Base-by-base conservation (phyloP, 2,113 vertebrate genomes). In the Callipepla squamata region DNA sequence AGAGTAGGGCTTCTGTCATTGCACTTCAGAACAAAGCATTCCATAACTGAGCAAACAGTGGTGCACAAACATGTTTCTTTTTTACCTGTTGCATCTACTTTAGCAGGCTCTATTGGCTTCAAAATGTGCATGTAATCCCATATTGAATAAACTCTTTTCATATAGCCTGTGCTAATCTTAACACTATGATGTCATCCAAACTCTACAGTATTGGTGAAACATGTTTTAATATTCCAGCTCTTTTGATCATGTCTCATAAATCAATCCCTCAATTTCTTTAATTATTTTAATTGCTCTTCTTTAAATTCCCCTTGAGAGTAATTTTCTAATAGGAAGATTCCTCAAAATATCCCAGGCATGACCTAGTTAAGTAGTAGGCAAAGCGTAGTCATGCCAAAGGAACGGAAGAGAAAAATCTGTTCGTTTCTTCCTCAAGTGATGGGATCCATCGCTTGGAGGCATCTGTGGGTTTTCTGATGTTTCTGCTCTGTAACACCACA, bases 211-310 rank as follows among this genome's bases (percentile, higher is more conserved):
- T 89, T 96, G 90, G 85, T 92, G 94, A 93, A 95, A 90, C 74
- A 75, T 69, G 80, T 79, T 95, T 95, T 96, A 96, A 96, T 94
- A 91, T 89, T 92, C 78, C 44, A 92, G 28, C 87, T 93, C 95
- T 91, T 96, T 91, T 96, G 84, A 95, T 96, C 94, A 94, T 16
- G n/a, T 73, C 86, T 95, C 78, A 34, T 96, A 96, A 96, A 96
- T 96, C 86, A 95, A 89, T 73, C 67, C 67, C 68, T 94, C 88
- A 19, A 94, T 87, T 91, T 87, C 84, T 91, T 89, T 96, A 96
- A 96, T 96, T 96, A 96, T 77, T 96, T 95, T 96, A 96, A 96
- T 96, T 95, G 85, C 89, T 82, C 89, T 89, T 62, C 87, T 92
- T 67, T 3, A 89, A 96, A 93, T 91, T 95, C 59, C 87, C 87